Conservation (phyloP, 2,113 vertebrate species). For the Aix galericulata region DNA sequence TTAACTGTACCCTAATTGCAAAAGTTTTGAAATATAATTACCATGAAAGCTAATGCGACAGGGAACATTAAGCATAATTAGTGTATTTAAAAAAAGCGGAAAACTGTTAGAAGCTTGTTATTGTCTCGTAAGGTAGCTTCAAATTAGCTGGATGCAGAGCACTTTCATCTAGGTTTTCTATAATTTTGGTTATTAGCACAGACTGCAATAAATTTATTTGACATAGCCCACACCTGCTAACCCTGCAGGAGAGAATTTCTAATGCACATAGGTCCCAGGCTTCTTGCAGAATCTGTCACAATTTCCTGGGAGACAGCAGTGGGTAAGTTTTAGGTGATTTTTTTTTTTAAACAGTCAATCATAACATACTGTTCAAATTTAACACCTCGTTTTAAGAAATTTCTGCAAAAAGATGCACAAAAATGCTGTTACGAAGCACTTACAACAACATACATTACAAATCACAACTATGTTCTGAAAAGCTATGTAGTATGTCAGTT, state of each 20-base stretch:
- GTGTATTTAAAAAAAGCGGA: slow-evolving; percentile 79
- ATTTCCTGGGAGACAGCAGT: slow-evolving; percentile 57
- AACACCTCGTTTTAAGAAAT: slow-evolving; percentile 47
- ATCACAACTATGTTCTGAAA: neutral
- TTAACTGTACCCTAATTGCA: slow-evolving; percentile 89
- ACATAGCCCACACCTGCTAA: slow-evolving; percentile 83
- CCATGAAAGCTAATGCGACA: slow-evolving; percentile 88
- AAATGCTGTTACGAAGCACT: slow-evolving; percentile 28
- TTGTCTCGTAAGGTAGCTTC: slow-evolving; percentile 87
- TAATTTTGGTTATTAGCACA: slow-evolving; percentile 84
- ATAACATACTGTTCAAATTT: slow-evolving; percentile 38
- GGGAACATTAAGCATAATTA: slow-evolving; percentile 90
- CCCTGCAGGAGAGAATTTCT: slow-evolving; percentile 78
- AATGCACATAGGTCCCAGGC: slow-evolving; percentile 59
- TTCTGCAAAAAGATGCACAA: slow-evolving; percentile 28
- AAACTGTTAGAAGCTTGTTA: slow-evolving; percentile 88
- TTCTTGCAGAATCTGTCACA: slow-evolving; percentile 71
- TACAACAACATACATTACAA: slow-evolving; percentile 1
- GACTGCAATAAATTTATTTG: slow-evolving; percentile 85
- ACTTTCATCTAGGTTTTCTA: slow-evolving; percentile 82
- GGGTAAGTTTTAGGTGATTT: neutral
- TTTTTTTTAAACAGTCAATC: slow-evolving; percentile 16
- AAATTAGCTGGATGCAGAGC: slow-evolving; percentile 83
- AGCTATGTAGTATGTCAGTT: neutral
- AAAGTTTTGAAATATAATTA: slow-evolving; percentile 92